A percentile compares a stretch with the other conserved stretches of the same genome.
These are phyloP conservation scores for Ametastegia equiseti DNA, from an alignment of 2,888 invertebrate genomes.

Conservation along the genomic window DNA sequence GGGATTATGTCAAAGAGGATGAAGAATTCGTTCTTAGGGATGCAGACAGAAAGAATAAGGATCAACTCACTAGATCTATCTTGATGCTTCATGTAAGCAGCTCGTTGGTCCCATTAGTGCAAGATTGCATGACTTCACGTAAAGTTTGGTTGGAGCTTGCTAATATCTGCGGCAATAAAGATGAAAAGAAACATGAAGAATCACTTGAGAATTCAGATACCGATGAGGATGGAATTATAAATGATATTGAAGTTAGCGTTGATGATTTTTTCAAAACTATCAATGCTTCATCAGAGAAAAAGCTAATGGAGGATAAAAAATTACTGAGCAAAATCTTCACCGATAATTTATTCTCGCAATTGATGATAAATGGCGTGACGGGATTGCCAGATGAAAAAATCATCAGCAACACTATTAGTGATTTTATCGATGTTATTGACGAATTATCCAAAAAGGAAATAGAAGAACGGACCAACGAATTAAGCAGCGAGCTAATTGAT, in stretches of 20 bases:
- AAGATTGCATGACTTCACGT: background rate
- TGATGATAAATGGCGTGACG: background rate
- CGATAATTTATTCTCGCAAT: background rate
- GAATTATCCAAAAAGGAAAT: background rate
- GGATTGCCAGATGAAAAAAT: background rate
- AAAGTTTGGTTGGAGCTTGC: background rate
- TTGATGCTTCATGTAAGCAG: background rate
- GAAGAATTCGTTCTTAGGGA: background rate
- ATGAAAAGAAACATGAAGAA: background rate
- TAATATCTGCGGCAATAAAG: background rate
- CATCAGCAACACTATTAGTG: background rate
- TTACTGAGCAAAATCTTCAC: background rate
- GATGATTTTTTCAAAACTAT: background rate
- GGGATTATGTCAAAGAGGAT: background rate
- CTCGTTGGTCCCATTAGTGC: background rate
- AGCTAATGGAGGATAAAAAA: background rate
- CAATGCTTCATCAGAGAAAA: background rate
- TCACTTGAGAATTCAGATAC: background rate
- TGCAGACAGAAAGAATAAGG: background rate
- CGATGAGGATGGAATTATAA: background rate
- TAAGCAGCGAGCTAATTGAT: background rate
- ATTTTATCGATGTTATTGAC: conserved; percentile 1
- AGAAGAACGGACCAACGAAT: background rate
- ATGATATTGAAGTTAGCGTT: background rate
- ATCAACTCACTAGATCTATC: background rate